Percentiles rank a stretch among this genome's conserved stretches.
These are phyloP conservation scores for Drosophila lacicola DNA, from an alignment of 2,888 invertebrate species.

Conservation along the genomic window DNA sequence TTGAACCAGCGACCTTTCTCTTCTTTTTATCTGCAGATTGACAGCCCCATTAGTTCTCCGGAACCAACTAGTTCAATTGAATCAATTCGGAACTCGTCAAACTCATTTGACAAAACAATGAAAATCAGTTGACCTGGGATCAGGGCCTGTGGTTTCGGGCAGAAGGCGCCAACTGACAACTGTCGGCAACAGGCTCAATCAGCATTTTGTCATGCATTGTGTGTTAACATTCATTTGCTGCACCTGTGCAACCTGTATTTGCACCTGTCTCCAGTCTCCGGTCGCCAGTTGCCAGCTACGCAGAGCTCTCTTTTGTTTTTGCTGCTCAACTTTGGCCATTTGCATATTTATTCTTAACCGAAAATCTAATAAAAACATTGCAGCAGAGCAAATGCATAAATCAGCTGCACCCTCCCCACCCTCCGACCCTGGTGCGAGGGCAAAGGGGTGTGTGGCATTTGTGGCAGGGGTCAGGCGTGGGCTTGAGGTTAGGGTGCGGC, in stretches of 20 bases:
- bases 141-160: too few species aligned
- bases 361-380: conserved; percentile 73
- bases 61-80: conserved; percentile 19
- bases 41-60: not conserved
- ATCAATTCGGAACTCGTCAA: conserved; percentile 13
- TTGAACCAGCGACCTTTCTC: too few species aligned
- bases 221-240: conserved; percentile 51
- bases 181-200: conserved; percentile 45
- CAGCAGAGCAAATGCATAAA: conserved; percentile 62
- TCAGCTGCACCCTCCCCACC: conserved; percentile 22
- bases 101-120: conserved; percentile 44
- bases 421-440: too few species aligned
- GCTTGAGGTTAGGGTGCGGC: not conserved
- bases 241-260: conserved; percentile 21
- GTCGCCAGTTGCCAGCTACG: too few species aligned
- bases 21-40: not conserved
- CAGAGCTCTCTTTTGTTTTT: conserved; percentile 17
- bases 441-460: not conserved
- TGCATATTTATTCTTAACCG: conserved; percentile 59
- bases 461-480: not conserved
- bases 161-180: not conserved
- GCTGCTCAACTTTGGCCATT: conserved; percentile 28
- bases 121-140: conserved; percentile 13
- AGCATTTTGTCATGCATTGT: conserved; percentile 57
- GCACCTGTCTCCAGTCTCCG: conserved; percentile 1